Evolutionary conservation across 1,140 invertebrate species (phyloP), one percentile per base, ranked within the genome.

Genomic region (Steinernema feltiae): DNA sequence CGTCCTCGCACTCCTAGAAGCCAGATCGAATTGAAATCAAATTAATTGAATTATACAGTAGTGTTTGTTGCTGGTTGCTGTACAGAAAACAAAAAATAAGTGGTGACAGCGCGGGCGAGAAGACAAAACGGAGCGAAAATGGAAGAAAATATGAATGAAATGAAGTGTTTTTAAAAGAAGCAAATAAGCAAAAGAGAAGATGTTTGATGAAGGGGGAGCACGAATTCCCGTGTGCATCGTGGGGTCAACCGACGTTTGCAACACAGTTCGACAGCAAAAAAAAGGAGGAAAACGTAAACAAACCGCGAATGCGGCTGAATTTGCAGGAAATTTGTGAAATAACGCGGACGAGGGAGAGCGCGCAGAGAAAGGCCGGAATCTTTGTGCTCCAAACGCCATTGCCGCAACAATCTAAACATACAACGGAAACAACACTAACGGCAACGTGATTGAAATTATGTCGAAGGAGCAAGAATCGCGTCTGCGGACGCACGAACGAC

Each of bases 41-140:
- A 63, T 63, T 63, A 63, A 63, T 63, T 63, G 53, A 63, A 63
- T 63, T 63, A 63, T 63, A 27, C 53, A 27, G 12, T 63, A 21
- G n/a, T n/a, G n/a, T n/a, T 27, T 12, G 53, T 27, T 3, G 53
- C 12, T 15, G 24, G 24, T 15, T 15, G 24, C 12, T 3, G 24
- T 17, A 21, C 15, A 63, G 24, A 15, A 63, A 27, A 63, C 15
- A 27, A 63, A 63, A 63, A 63, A 63, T 63, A 63, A 63, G 53
- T 27, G 53, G 3, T 63, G 24, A 63, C 35, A 63, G 12, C 12
- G 53, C 53, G 53, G 41, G 41, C n/a, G n/a, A 46, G n/a, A 46
- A n/a, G 41, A n/a, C 7, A n/a, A 46, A 12, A n/a, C 41, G 7
- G 41, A 12, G n/a, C 7, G 41, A 46, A 46, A 63, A 63, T 27